A percentile compares a stretch with the other conserved stretches of the same genome.
phyloP scores from a whole-genome alignment of 2,797 vertebrate genomes.

The Halcyon leucocephala region DNA sequence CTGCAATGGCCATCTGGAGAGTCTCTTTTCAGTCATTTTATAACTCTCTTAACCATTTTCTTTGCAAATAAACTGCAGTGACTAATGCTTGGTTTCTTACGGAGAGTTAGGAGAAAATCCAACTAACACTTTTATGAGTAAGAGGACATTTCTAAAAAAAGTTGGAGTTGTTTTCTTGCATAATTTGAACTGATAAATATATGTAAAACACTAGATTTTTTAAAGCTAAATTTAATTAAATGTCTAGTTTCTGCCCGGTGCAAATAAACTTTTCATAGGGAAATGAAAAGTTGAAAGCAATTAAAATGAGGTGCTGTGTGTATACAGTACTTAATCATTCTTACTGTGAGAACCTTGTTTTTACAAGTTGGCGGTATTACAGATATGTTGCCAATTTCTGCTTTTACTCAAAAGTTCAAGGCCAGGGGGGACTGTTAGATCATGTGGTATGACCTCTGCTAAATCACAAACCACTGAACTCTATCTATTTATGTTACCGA shows the following conservation, averaged over 20 bases:
- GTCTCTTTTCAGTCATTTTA: conserved; percentile 55
- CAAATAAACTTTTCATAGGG: conserved; percentile 38
- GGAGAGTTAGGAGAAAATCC: background rate
- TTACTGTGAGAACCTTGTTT: conserved; percentile 56
- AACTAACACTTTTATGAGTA: conserved; percentile 15
- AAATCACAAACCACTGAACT: conserved; percentile 35
- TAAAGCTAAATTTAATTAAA: conserved; percentile 51
- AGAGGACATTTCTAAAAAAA: conserved; percentile 10
- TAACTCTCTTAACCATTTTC: conserved; percentile 58
- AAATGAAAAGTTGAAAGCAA: conserved; percentile 55
- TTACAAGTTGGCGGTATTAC: conserved; percentile 39
- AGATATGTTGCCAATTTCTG: conserved; percentile 37
- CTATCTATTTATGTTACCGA: conserved; percentile 12
- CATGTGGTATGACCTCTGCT: conserved; percentile 25
- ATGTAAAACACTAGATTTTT: background rate
- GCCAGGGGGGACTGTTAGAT: conserved; percentile 4
- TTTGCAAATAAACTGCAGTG: conserved; percentile 62
- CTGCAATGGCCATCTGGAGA: conserved; percentile 59
- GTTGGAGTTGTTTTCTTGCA: conserved; percentile 28
- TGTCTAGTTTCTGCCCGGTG: conserved; percentile 13
- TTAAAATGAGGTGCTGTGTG: conserved; percentile 56
- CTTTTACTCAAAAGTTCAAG: conserved; percentile 64
- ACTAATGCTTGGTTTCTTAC: conserved; percentile 49
- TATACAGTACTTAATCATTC: conserved; percentile 53
- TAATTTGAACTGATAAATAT: conserved; percentile 43